These are phyloP conservation scores for Elephantulus edwardii DNA, from an alignment of 2,113 vertebrate species.

Conservation along the genomic window DNA sequence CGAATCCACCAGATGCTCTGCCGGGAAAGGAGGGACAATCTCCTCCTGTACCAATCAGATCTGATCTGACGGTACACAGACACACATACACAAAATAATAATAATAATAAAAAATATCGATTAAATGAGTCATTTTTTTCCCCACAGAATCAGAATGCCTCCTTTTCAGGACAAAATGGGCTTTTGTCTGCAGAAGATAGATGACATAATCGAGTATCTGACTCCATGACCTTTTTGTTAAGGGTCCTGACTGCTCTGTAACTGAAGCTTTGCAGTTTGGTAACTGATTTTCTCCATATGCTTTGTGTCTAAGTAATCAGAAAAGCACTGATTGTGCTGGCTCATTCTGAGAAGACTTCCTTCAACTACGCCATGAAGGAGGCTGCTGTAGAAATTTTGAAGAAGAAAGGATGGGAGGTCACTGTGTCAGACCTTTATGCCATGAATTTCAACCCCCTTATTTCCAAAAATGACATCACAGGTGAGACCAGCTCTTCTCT, in stretches of 20 bases:
- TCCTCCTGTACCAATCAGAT: too few relatives aligned
- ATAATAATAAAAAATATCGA: too few relatives aligned
- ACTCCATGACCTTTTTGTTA: background rate
- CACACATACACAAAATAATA: too few relatives aligned
- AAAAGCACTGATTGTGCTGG: slow-evolving; percentile 85
- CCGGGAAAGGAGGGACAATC: too few relatives aligned
- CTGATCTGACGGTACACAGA: too few relatives aligned
- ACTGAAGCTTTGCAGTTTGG: background rate
- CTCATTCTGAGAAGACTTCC: slow-evolving; percentile 84
- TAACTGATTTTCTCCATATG: background rate
- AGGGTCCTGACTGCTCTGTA: background rate
- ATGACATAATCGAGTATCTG: background rate
- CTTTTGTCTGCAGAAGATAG: background rate
- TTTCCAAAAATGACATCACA: slow-evolving; percentile 84
- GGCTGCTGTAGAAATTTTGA: slow-evolving; percentile 80
- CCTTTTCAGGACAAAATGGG: background rate
- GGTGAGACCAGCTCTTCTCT: slow-evolving; percentile 68
- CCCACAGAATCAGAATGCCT: background rate
- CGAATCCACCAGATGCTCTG: too few relatives aligned
- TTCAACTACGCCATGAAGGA: slow-evolving; percentile 89
- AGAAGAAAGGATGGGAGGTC: slow-evolving; percentile 81
- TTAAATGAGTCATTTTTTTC: background rate
- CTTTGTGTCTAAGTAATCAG: slow-evolving; percentile 51
- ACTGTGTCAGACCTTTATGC: slow-evolving; percentile 88
- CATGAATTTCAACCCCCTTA: slow-evolving; percentile 85